phyloP scores from a whole-genome alignment of 2,797 vertebrate genomes.

The Sphenodon punctatus region DNA sequence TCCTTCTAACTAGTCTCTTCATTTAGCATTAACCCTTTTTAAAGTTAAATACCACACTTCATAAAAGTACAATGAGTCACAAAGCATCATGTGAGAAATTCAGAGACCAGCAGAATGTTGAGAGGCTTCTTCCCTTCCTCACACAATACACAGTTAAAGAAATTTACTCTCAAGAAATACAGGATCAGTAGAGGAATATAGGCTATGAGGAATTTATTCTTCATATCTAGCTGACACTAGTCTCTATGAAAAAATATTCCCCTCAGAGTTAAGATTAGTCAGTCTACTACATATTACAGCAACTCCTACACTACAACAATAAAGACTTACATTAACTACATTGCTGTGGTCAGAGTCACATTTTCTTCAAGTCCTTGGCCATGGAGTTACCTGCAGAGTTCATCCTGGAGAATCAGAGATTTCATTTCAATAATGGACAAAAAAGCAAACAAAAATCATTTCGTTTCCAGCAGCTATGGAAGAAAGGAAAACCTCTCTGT shows the following conservation, averaged over 20 bases:
- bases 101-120: slow-evolving; percentile 9
- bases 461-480: background rate
- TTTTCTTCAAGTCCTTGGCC: background rate
- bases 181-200: slow-evolving; percentile 43
- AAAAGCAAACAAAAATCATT: background rate
- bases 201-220: background rate
- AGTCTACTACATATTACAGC: background rate
- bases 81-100: slow-evolving; percentile 3
- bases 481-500: background rate
- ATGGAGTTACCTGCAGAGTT: background rate
- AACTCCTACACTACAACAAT: background rate
- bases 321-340: too few relatives aligned
- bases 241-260: slow-evolving; percentile 30
- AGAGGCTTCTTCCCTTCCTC: background rate
- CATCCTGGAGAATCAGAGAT: background rate
- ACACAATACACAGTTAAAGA: slow-evolving; percentile 28
- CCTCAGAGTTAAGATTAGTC: slow-evolving; percentile 23
- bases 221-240: background rate
- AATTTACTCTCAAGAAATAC: slow-evolving; percentile 52
- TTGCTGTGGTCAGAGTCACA: background rate
- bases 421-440: too few relatives aligned
- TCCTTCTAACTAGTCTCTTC: too few relatives aligned
- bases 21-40: too few relatives aligned
- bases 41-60: too few relatives aligned
- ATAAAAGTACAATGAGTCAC: background rate